Base-by-base conservation (phyloP, 2,888 invertebrate species). In the Tetheella fluctuosa region DNA sequence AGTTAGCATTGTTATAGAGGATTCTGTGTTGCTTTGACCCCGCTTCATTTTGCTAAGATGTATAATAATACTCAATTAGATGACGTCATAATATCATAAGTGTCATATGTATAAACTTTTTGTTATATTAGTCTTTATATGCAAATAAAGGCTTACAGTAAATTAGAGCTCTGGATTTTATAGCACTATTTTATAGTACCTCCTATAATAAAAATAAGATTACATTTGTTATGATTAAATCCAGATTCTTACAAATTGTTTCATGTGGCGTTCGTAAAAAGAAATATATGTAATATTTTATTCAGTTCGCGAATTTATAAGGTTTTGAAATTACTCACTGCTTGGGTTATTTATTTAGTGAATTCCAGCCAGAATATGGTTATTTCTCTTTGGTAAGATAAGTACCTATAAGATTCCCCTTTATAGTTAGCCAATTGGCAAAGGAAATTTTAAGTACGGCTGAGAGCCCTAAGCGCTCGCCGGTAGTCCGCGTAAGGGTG, bases 1-100 rank as follows among this genome's bases (percentile, higher is more conserved):
- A 79, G 92, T 91, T 91, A 87, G 86, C 91, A 92, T 92, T 92
- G 91, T 90, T 86, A 67, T 68, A 63, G 87, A 86, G 84, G 87
- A 89, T 89, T 74, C 84, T 77, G 77, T 71, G 74, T 70, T 65
- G 76, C 66, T 69, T 58, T 86, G 88, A 88, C 89, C 89, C 88
- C 72, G 87, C 76, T 76, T 73, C 72, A 76, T 77, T 74, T 67
- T 60, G 68, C 52, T 23, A 30, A n/a, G 52, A 55, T 20, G 5
- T 37, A 55, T 34, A 7, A 34, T 34, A 34, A 39, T n/a, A n/a
- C 34, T 13, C 34, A 13, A 34, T 39, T 39, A 37, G 4, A 23
- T 55, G 55, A 55, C 55, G 55, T 55, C 17, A 55, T 55, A 57
- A 61, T 62, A 71, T n/a, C n/a, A n/a, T n/a, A n/a, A n/a, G n/a